Conservation (phyloP, 53 echinoderm and acorn worm genomes). For the Henricia sp. region DNA sequence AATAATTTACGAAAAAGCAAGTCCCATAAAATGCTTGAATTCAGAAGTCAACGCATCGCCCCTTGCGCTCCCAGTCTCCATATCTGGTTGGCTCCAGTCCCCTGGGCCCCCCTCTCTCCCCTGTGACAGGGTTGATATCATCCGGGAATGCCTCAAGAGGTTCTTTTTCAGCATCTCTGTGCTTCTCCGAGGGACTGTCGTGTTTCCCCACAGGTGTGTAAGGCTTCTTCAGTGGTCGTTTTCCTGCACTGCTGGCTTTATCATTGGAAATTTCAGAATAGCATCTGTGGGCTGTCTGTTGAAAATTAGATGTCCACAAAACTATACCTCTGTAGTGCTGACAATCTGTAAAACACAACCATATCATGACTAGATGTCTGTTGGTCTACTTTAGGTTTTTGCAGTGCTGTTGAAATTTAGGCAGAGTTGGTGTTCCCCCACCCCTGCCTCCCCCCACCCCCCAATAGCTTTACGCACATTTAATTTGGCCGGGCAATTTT, state of each 20-base stretch:
- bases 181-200: slow-evolving; percentile 69
- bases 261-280: too few species aligned
- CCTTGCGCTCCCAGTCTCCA: slow-evolving; percentile 96
- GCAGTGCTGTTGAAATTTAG: too few species aligned
- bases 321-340: not conserved
- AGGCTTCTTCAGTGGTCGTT: slow-evolving; percentile 84
- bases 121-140: slow-evolving; percentile 90
- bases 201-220: slow-evolving; percentile 91
- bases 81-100: slow-evolving; percentile 97
- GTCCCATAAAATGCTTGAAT: not conserved
- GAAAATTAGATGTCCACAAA: not conserved
- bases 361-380: too few species aligned
- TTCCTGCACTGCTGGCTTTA: slow-evolving; percentile 30
- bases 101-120: slow-evolving; percentile 93
- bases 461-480: too few species aligned
- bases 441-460: too few species aligned
- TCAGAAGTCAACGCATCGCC: slow-evolving; percentile 96
- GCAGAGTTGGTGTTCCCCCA: too few species aligned
- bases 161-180: slow-evolving; percentile 87
- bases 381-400: too few species aligned
- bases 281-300: not conserved
- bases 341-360: not conserved
- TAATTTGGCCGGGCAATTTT: too few species aligned
- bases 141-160: slow-evolving; percentile 86
- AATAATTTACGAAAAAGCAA: not conserved